Evolutionary conservation across 2,113 vertebrate genomes (phyloP), one percentile per base, ranked within the genome.

Genomic region (Cheilinus undulatus): DNA sequence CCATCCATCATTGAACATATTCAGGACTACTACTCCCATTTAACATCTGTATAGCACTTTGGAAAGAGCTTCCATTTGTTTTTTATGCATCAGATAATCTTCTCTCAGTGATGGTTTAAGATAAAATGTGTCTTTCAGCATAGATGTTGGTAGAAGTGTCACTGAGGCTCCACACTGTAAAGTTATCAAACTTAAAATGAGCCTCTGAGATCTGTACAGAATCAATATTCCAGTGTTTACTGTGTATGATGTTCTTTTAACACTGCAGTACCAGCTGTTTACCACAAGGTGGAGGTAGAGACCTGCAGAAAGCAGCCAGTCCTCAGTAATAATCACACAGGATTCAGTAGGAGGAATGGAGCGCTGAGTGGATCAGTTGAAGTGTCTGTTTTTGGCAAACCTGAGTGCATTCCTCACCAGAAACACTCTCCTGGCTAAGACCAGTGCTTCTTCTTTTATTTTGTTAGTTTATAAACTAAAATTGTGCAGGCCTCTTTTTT

Each of bases 201-300:
- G 9, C 30, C 34, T 12, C 34, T 36, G 34, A 1, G 34, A 12
- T 12, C 10, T 7, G 1, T 13, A 12, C 11, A 4, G 32, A 34
- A 34, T 7, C 8, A 45, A 22, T n/a, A n/a, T 22, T 48, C 12
- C 13, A 40, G 22, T 19, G 13, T 23, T n/a, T n/a, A n/a, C n/a
- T n/a, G n/a, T n/a, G n/a, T n/a, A n/a, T n/a, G 12, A 11, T 3
- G 1, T 8, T 22, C 2, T 11, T 27, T 42, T 43, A 3, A 53
- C 45, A 13, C 17, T 27, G 23, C 59, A 70, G 3, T 64, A 42
- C 26, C 19, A 36, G 15, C 0, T 1, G 7, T 27, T 50, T 3
- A 60, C 64, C 86, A 84, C 61, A 27, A 27, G 75, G 78, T 28
- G 86, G 62, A 8, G 45, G 7, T 11, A 74, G 30, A 71, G 63